Conservation (phyloP, 2,113 vertebrate species). For the Mionectes macconnelli region DNA sequence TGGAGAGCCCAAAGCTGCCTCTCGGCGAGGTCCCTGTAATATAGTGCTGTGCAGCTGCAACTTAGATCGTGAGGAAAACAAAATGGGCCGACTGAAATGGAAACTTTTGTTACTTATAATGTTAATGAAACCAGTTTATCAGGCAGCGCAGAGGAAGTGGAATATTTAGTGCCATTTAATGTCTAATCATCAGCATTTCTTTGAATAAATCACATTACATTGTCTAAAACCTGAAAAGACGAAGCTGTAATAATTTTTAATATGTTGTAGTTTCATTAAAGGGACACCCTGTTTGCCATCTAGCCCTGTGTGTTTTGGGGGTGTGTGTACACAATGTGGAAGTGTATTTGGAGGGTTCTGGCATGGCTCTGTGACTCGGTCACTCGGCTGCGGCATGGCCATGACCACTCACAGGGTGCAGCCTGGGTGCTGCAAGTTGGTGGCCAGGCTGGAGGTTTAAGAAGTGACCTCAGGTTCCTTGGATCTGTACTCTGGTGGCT, state of each 20-base stretch:
- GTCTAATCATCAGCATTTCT: constrained; percentile 78
- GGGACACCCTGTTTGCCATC: constrained; percentile 62
- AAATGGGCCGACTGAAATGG: constrained; percentile 74
- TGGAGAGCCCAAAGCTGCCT: constrained; percentile 48
- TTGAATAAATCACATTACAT: constrained; percentile 77
- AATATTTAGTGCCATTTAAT: constrained; percentile 78
- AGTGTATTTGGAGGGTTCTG: background rate
- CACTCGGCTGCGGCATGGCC: fast-evolving
- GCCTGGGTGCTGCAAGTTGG: fast-evolving
- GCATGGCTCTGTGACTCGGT: background rate
- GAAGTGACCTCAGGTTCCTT: background rate
- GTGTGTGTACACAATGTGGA: background rate
- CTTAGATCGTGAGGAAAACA: constrained; percentile 68
- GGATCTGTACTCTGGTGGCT: background rate
- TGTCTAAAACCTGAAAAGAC: constrained; percentile 76
- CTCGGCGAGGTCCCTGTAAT: constrained; percentile 46
- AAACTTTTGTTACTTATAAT: constrained; percentile 79
- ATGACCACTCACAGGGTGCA: fast-evolving
- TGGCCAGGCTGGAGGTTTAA: background rate
- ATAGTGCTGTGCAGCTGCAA: constrained; percentile 72
- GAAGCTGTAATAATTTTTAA: constrained; percentile 73
- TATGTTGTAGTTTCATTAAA: constrained; percentile 71
- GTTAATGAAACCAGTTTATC: constrained; percentile 78
- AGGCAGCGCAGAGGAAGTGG: constrained; percentile 74
- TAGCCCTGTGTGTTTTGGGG: background rate